A percentile compares a stretch with the other conserved stretches of the same genome.
phyloP scores from a whole-genome alignment of 23 tunicate species.

The Clavelina lepadiformis region DNA sequence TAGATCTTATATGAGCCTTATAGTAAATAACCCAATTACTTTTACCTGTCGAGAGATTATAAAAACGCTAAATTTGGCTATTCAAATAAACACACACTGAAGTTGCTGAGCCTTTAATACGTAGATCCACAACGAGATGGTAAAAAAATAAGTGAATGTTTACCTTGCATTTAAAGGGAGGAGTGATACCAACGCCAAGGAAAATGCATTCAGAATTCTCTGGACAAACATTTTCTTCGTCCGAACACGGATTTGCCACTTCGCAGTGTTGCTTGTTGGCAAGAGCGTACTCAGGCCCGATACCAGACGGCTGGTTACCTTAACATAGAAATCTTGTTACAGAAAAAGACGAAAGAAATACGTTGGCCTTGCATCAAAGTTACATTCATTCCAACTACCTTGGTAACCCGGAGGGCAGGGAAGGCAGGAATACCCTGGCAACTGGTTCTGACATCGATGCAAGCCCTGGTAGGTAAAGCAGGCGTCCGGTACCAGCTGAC shows the following conservation, averaged over 20 bases:
- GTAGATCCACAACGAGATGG: too few species aligned
- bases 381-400: constrained; percentile 28
- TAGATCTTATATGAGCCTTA: too few species aligned
- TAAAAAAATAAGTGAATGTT: too few species aligned
- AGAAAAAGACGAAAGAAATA: background rate
- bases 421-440: constrained; percentile 72
- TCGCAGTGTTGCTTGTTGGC: constrained; percentile 67
- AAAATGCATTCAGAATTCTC: constrained; percentile 68
- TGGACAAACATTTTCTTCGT: constrained; percentile 57
- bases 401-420: constrained; percentile 77
- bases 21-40: too few species aligned
- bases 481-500: constrained; percentile 70
- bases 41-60: too few species aligned
- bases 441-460: constrained; percentile 77
- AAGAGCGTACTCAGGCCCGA: constrained; percentile 57
- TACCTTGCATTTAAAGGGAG: constrained; percentile 86
- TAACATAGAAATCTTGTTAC: background rate
- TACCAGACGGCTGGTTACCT: constrained; percentile 65
- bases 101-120: too few species aligned
- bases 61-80: too few species aligned
- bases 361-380: background rate
- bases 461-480: constrained; percentile 70
- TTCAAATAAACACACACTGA: too few species aligned
- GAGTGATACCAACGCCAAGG: constrained; percentile 47
- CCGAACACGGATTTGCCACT: constrained; percentile 62